Evolutionary conservation across 2,888 invertebrate species (phyloP).

Genomic region (Scaptomyza cyrtandrae): DNA sequence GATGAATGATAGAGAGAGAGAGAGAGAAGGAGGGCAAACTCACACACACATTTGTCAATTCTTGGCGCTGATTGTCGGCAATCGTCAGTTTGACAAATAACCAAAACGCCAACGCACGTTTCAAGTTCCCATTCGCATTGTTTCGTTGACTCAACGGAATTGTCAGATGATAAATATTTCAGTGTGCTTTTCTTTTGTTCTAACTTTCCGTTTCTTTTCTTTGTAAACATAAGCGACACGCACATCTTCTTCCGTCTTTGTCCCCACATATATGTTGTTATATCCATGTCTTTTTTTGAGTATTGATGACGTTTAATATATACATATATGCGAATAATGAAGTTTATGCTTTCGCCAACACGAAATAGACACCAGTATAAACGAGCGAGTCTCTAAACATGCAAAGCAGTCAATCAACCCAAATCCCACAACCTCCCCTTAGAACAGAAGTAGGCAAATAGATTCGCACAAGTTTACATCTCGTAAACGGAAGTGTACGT

Average conservation of each 20-base stretch:
- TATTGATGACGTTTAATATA: conserved; percentile 73
- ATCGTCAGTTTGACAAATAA: conserved; percentile 69
- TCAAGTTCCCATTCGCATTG: conserved; percentile 39
- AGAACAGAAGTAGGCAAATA: conserved; percentile 22
- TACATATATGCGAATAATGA: conserved; percentile 58
- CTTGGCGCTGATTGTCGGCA: conserved; percentile 64
- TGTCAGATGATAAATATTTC: conserved; percentile 70
- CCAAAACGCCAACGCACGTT: conserved; percentile 68
- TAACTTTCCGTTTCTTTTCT: not conserved
- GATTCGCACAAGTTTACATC: conserved; percentile 42
- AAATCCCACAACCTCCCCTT: not conserved
- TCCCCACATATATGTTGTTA: not conserved
- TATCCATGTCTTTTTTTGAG: conserved; percentile 14
- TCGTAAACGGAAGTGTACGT: conserved; percentile 63
- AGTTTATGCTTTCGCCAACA: conserved; percentile 52
- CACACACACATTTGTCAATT: conserved; percentile 63
- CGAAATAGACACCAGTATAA: conserved; percentile 1
- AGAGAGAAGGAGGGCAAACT: too few species aligned
- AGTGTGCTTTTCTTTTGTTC: conserved; percentile 37
- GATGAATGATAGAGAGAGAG: not conserved
- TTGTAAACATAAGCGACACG: conserved; percentile 39
- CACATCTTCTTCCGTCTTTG: not conserved
- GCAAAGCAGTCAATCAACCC: conserved; percentile 59
- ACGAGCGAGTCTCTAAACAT: conserved; percentile 12
- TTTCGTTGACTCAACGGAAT: conserved; percentile 33